Conservation (phyloP, 2,797 vertebrate genomes). For the Anguilla anguilla region DNA sequence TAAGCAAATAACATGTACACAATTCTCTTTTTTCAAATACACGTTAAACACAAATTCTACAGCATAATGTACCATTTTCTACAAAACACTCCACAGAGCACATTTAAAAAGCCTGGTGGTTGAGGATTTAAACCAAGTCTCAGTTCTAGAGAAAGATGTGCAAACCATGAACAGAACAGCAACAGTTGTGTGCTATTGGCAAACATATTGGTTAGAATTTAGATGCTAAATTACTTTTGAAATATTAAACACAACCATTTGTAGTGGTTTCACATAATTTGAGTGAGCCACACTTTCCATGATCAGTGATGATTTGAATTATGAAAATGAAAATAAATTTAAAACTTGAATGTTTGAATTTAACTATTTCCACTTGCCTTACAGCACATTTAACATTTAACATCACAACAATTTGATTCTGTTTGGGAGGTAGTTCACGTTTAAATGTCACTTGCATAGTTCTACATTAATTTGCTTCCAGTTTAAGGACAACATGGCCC, state of each 20-base stretch:
- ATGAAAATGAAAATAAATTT: too few relatives aligned
- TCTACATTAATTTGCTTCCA: not conserved
- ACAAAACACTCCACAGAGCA: not conserved
- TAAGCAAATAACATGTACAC: conserved; percentile 23
- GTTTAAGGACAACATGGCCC: not conserved
- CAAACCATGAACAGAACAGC: not conserved
- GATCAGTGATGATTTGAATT: too few relatives aligned
- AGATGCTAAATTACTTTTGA: not conserved
- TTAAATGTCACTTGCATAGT: not conserved
- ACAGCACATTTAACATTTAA: too few relatives aligned
- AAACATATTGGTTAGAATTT: not conserved
- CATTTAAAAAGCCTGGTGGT: not conserved
- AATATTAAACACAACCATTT: not conserved
- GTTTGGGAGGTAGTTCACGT: not conserved
- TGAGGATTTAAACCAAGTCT: not conserved
- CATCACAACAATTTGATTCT: not conserved
- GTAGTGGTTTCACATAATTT: too few relatives aligned
- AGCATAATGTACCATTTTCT: not conserved
- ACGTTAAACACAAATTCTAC: conserved; percentile 47
- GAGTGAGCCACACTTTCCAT: too few relatives aligned
- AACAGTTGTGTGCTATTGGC: not conserved
- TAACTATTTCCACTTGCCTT: too few relatives aligned
- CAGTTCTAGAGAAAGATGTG: not conserved
- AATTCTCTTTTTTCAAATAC: conserved; percentile 55
- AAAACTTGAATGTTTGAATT: too few relatives aligned